phyloP scores from a whole-genome alignment of 2,888 invertebrate genomes.

The Iselma pallidipennis region DNA sequence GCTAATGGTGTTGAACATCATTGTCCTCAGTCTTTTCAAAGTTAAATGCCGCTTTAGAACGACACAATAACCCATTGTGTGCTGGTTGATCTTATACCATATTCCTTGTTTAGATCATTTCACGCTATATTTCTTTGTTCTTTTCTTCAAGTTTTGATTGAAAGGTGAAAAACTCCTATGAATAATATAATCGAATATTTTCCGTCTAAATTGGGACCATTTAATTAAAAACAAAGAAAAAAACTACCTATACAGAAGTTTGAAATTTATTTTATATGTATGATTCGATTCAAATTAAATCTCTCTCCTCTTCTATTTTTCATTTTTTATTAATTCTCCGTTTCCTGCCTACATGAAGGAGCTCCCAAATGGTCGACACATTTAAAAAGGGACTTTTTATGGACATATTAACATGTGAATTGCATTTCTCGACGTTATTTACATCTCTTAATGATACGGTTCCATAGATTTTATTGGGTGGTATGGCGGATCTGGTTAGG shows the following conservation, averaged over 20 bases:
- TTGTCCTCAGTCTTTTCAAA: slow-evolving; percentile 39
- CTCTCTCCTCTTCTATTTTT: slow-evolving; percentile 3
- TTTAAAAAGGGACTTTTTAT: slow-evolving; percentile 29
- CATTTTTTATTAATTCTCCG: not conserved
- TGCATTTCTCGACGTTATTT: slow-evolving; percentile 25
- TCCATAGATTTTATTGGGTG: slow-evolving; percentile 16
- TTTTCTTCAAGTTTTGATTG: slow-evolving; percentile 6
- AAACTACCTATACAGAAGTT: slow-evolving; percentile 38
- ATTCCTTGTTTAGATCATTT: slow-evolving; percentile 3
- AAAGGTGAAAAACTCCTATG: slow-evolving; percentile 19
- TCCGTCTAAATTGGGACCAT: slow-evolving; percentile 6
- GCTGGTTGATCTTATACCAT: slow-evolving; percentile 10
- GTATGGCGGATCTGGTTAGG: slow-evolving; percentile 2
- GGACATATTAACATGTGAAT: slow-evolving; percentile 36
- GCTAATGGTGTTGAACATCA: slow-evolving; percentile 42
- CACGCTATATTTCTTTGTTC: slow-evolving; percentile 3
- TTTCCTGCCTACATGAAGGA: not conserved
- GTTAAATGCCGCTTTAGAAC: slow-evolving; percentile 37
- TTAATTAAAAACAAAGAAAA: slow-evolving; percentile 29
- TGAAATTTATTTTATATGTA: slow-evolving; percentile 29
- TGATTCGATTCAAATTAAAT: not conserved
- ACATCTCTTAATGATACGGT: slow-evolving; percentile 24
- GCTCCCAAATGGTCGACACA: not conserved
- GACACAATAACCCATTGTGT: slow-evolving; percentile 31
- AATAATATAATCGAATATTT: slow-evolving; percentile 29